Evolutionary conservation across 2,113 vertebrate genomes (phyloP).

Genomic region (Thunnus thynnus): DNA sequence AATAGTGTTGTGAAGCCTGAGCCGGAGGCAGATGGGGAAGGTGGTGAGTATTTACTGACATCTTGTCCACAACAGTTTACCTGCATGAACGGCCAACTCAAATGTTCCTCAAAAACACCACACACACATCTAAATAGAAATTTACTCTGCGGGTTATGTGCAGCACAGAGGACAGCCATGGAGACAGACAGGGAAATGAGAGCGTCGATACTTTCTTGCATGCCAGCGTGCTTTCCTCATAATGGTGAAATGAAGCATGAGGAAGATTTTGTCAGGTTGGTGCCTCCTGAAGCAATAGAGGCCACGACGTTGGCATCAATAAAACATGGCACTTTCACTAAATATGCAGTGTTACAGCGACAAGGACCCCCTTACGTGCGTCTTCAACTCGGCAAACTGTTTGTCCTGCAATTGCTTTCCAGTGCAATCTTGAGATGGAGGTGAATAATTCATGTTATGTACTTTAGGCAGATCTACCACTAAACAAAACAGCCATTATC

Average conservation of each 20-base stretch:
- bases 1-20: constrained; percentile 22
- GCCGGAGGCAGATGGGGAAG: constrained; percentile 11
- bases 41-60: background rate
- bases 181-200: constrained; percentile 7
- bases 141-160: background rate
- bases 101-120: constrained; percentile 12
- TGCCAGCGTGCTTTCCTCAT: constrained; percentile 32
- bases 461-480: constrained; percentile 70
- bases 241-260: constrained; percentile 67
- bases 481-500: constrained; percentile 81
- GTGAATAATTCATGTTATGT: constrained; percentile 81
- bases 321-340: constrained; percentile 74
- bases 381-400: constrained; percentile 68
- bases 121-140: background rate
- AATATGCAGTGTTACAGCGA: constrained; percentile 68
- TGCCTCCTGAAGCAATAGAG: constrained; percentile 58
- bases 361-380: constrained; percentile 53
- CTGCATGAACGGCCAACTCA: constrained; percentile 1
- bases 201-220: constrained; percentile 34
- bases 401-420: constrained; percentile 71
- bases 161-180: constrained; percentile 4
- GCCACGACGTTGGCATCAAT: constrained; percentile 70
- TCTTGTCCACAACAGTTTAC: constrained; percentile 24
- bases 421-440: constrained; percentile 57
- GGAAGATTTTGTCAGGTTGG: constrained; percentile 63